Evolutionary conservation across 1,140 invertebrate genomes (phyloP), one percentile per base, ranked within the genome.

Genomic region (Bombus cullumanus): DNA sequence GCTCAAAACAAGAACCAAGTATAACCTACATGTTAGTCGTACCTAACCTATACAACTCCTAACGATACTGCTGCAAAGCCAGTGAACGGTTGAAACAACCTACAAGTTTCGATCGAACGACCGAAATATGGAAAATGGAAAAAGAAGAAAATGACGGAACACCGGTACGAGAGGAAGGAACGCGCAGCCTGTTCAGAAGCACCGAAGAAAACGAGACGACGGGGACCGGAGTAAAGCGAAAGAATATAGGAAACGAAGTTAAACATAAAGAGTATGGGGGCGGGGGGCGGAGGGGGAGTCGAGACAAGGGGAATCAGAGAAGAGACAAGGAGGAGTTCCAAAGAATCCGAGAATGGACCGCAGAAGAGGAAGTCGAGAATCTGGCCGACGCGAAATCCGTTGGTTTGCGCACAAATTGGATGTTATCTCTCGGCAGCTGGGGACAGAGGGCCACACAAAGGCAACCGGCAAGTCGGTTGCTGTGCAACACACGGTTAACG

Each of bases 391-490:
- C 90, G 90, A 92, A 93, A 94, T 92, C 93, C 92, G 87, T 91
- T 87, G 93, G 93, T 94, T 94, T 93, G 91, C 91, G 92, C 92
- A 89, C 93, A 94, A 94, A 94, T 94, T 94, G 94, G 93, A 94
- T 94, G 93, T 94, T 94, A 94, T 94, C 93, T 91, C 88, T 92
- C 88, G 88, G 93, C 93, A 94, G 93, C 92, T 94, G 94, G 92
- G 92, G 92, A 94, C 92, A 92, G 90, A 86, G 77, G 84, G 82
- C 85, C 85, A 89, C 88, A 87, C 89, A 88, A 89, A 81, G 47
- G 39, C 81, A 68, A 37, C 3, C 8, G 57, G 39, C 25, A 5
- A 28, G 25, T 62, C 41, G 12, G 41, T 25, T 18, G 68, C 13
- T 31, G 22, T 47, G 57, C n/a, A 71, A 81, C 71, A 28, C 81